Percentiles rank a stretch among this genome's conserved stretches.
Evolutionary conservation across 2,888 invertebrate genomes (phyloP).

Genomic region (Hipparchia sbordonii): DNA sequence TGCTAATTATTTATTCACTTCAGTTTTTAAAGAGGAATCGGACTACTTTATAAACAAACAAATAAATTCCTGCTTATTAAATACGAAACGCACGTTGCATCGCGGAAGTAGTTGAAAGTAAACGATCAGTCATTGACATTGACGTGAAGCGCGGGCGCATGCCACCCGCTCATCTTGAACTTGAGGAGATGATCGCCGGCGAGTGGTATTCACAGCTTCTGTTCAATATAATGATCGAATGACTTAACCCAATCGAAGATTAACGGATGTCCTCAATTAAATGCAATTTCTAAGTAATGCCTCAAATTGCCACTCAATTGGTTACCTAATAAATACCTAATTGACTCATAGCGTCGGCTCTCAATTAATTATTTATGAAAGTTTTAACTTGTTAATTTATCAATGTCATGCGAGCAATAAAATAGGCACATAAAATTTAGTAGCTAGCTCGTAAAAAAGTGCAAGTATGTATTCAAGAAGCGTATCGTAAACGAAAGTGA

Average conservation of each 20-base stretch:
- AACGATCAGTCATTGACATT: constrained; percentile 70
- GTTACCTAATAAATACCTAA: background rate
- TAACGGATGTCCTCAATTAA: background rate
- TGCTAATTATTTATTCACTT: constrained; percentile 1
- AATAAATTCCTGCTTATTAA: constrained; percentile 7
- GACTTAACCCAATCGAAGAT: constrained; percentile 15
- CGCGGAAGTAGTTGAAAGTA: constrained; percentile 61
- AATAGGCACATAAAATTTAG: constrained; percentile 37
- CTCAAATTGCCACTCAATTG: background rate
- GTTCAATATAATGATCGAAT: constrained; percentile 35
- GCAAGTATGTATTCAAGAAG: constrained; percentile 39
- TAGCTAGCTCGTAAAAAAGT: constrained; percentile 33
- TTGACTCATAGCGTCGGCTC: background rate
- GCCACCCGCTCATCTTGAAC: constrained; percentile 69
- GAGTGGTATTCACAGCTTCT: constrained; percentile 53
- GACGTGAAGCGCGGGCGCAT: constrained; percentile 54
- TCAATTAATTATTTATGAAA: constrained; percentile 30
- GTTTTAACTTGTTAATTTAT: constrained; percentile 32
- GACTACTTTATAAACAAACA: constrained; percentile 1
- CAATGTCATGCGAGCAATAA: constrained; percentile 40
- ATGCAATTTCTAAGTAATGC: background rate
- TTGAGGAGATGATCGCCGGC: constrained; percentile 59
- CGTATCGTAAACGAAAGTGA: constrained; percentile 51
- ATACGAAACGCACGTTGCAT: constrained; percentile 4
- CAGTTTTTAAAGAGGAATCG: constrained; percentile 16